phyloP scores from a whole-genome alignment of 2,888 invertebrate species.

The Drosophila cognata region DNA sequence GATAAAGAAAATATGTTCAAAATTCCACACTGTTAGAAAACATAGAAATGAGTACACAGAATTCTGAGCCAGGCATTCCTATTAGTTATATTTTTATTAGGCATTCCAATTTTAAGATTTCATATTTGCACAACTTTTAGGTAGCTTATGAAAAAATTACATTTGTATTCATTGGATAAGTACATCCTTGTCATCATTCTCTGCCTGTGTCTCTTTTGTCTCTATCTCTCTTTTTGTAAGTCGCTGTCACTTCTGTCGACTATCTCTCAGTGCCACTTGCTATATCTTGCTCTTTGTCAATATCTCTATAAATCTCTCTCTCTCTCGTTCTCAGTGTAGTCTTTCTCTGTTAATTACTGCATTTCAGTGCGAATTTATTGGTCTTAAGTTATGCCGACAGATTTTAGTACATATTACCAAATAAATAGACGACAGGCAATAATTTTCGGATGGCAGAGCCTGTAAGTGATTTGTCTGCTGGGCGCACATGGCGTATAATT shows the following conservation, averaged over 20 bases:
- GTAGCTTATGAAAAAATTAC: not conserved
- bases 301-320: not conserved
- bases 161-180: not conserved
- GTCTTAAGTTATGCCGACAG: constrained; percentile 3
- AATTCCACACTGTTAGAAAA: not conserved
- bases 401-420: constrained; percentile 17
- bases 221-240: not conserved
- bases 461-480: constrained; percentile 55
- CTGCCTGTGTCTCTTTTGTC: not conserved
- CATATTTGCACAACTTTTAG: not conserved
- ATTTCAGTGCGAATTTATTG: not conserved
- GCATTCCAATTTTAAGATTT: not conserved
- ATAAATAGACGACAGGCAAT: constrained; percentile 31
- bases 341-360: not conserved
- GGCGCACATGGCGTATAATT: constrained; percentile 56
- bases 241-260: not conserved
- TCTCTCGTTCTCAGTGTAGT: not conserved
- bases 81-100: not conserved
- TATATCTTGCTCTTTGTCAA: too few relatives aligned
- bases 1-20: not conserved
- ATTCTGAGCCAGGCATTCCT: not conserved
- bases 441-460: constrained; percentile 32
- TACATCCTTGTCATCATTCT: not conserved
- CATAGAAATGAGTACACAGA: not conserved
- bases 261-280: not conserved